These are phyloP conservation scores for Polyommatus iphigenia DNA, from an alignment of 2,888 invertebrate genomes.

Conservation along the genomic window DNA sequence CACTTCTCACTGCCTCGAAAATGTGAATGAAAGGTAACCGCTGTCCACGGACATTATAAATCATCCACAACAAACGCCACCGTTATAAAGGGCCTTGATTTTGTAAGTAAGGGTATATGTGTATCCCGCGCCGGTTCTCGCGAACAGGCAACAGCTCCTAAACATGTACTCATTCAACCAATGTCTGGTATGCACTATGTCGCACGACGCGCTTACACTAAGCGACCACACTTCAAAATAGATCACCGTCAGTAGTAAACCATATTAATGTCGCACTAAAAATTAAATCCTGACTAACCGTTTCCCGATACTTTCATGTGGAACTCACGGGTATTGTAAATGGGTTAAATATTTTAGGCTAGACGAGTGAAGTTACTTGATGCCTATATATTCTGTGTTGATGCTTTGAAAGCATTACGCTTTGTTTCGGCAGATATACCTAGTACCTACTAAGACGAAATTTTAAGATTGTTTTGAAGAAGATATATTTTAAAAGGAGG, in stretches of 20 bases:
- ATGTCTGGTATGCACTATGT: conserved; percentile 35
- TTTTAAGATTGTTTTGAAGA: too few species aligned
- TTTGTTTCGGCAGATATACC: too few species aligned
- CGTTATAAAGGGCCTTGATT: too few species aligned
- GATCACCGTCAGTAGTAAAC: conserved; percentile 30
- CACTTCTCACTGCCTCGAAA: not conserved
- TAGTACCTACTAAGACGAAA: too few species aligned
- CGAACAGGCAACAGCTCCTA: conserved; percentile 37
- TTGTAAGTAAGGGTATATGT: not conserved
- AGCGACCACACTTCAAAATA: conserved; percentile 38
- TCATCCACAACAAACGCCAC: too few species aligned
- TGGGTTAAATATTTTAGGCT: not conserved
- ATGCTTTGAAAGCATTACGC: too few species aligned
- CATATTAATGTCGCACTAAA: conserved; percentile 10
- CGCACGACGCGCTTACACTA: conserved; percentile 31
- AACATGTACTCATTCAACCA: conserved; percentile 37
- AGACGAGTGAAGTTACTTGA: too few species aligned
- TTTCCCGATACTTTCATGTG: not conserved
- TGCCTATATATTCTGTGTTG: too few species aligned
- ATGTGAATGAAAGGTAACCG: not conserved
- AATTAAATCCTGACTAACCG: conserved; percentile 3
- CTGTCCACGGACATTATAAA: not conserved
- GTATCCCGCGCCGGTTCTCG: conserved; percentile 23
- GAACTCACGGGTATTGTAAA: not conserved
- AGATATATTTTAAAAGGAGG: too few species aligned